Evolutionary conservation across 1,140 invertebrate species (phyloP).

Genomic region (Protaetia brevitarsis): DNA sequence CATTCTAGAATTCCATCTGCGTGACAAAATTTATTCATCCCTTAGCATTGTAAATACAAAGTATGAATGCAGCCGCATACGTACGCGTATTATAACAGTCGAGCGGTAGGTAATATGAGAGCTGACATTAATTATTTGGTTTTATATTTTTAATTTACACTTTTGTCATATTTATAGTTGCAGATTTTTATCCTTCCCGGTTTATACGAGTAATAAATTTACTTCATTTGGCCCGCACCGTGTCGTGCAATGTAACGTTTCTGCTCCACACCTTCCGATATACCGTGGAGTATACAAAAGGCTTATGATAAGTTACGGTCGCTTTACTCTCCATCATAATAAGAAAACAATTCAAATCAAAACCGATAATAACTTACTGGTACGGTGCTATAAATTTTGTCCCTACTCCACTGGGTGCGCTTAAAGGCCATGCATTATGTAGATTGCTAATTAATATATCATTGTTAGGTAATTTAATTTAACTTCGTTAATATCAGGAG

Average conservation of each 20-base stretch:
- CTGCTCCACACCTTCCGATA: not conserved
- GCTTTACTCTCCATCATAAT: not conserved
- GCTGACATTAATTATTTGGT: slow-evolving; percentile 13
- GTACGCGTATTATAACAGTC: not conserved
- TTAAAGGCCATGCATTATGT: not conserved
- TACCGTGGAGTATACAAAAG: slow-evolving; percentile 3
- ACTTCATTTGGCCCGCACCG: slow-evolving; percentile 6
- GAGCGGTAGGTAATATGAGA: slow-evolving; percentile 7
- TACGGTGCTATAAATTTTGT: not conserved
- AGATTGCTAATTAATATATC: slow-evolving; percentile 20
- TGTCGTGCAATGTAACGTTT: not conserved
- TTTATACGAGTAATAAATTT: slow-evolving; percentile 16
- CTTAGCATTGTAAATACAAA: slow-evolving; percentile 5
- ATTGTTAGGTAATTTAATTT: slow-evolving; percentile 15
- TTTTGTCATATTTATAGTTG: slow-evolving; percentile 27
- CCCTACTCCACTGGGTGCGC: not conserved
- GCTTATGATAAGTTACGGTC: slow-evolving; percentile 13
- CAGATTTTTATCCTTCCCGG: slow-evolving; percentile 21
- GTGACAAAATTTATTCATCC: slow-evolving; percentile 14
- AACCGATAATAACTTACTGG: not conserved
- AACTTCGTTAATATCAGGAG: not conserved
- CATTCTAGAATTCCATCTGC: slow-evolving; percentile 6
- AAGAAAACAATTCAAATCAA: slow-evolving; percentile 1
- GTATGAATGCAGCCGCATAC: slow-evolving; percentile 4
- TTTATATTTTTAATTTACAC: slow-evolving; percentile 23